phyloP scores from a whole-genome alignment of 1,140 invertebrate species.

The Bombus superbus region DNA sequence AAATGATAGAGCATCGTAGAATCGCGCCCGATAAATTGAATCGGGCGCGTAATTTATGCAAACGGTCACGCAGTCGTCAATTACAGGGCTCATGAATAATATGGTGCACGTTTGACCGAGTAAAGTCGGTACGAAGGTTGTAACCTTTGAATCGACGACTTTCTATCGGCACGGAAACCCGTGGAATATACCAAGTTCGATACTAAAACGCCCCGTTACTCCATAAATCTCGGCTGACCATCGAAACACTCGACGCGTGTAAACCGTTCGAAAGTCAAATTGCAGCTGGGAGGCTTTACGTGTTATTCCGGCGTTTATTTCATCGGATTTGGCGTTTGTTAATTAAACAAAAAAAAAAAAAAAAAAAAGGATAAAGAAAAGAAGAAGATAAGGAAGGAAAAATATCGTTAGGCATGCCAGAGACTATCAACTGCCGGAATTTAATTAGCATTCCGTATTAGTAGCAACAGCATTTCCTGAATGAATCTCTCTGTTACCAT shows the following conservation, averaged over 20 bases:
- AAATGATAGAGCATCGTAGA: slow-evolving; percentile 6
- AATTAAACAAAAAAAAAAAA: neutral
- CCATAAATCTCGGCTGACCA: slow-evolving; percentile 38
- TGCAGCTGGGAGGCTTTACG: neutral
- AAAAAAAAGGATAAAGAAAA: neutral
- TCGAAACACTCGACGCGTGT: slow-evolving; percentile 29
- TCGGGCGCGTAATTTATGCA: slow-evolving; percentile 43
- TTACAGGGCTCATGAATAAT: slow-evolving; percentile 40
- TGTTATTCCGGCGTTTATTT: neutral
- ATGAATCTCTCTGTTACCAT: slow-evolving; percentile 8
- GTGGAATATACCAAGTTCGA: slow-evolving; percentile 28
- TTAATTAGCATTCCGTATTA: slow-evolving; percentile 32
- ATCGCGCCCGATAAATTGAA: slow-evolving; percentile 31
- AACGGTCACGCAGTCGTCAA: slow-evolving; percentile 43
- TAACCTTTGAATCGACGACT: slow-evolving; percentile 40
- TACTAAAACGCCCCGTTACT: slow-evolving; percentile 44
- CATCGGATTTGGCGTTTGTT: neutral
- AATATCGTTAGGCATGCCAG: neutral
- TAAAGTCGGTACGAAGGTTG: slow-evolving; percentile 24
- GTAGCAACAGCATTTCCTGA: slow-evolving; percentile 28
- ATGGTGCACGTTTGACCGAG: slow-evolving; percentile 27
- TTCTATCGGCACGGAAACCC: slow-evolving; percentile 36
- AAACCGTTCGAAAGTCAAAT: slow-evolving; percentile 44
- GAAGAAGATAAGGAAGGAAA: neutral
- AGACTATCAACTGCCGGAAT: neutral